These are phyloP conservation scores for Nothobranchius furzeri DNA, from an alignment of 2,113 vertebrate genomes.

Conservation along the genomic window DNA sequence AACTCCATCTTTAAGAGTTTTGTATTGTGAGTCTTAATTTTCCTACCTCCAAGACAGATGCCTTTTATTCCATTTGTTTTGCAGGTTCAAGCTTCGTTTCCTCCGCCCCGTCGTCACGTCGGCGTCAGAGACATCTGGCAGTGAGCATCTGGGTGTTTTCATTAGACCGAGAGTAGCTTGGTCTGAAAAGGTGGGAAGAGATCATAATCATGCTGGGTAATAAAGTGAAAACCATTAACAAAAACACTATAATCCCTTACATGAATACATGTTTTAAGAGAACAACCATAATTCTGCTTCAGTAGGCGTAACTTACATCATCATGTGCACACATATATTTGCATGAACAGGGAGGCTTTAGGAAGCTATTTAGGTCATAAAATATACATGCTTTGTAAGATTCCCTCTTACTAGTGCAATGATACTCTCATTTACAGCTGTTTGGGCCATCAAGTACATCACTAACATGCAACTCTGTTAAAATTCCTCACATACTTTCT, in stretches of 20 bases:
- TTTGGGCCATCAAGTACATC: not conserved
- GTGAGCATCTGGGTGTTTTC: constrained; percentile 94
- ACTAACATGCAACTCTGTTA: not conserved
- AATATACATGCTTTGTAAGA: constrained; percentile 22
- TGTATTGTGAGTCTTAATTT: not conserved
- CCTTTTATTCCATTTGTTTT: constrained; percentile 91
- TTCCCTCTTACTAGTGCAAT: constrained; percentile 10
- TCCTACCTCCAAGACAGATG: constrained; percentile 95
- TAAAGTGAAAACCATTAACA: not conserved
- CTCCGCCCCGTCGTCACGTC: constrained; percentile 69
- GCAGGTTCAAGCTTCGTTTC: constrained; percentile 73
- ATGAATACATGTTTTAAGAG: not conserved
- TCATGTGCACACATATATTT: constrained; percentile 19
- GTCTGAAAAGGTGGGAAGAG: constrained; percentile 72
- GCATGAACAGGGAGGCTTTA: not conserved
- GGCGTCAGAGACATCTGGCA: constrained; percentile 81
- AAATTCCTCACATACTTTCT: constrained; percentile 5
- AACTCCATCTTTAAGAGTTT: not conserved
- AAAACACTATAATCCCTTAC: not conserved
- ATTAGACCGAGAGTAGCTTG: constrained; percentile 89
- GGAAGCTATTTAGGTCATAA: constrained; percentile 21
- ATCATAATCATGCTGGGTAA: constrained; percentile 2
- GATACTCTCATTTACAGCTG: not conserved
- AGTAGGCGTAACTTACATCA: not conserved
- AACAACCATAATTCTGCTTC: constrained; percentile 2